phyloP scores from a whole-genome alignment of 2,797 vertebrate species.

The Neosalanx taihuensis region DNA sequence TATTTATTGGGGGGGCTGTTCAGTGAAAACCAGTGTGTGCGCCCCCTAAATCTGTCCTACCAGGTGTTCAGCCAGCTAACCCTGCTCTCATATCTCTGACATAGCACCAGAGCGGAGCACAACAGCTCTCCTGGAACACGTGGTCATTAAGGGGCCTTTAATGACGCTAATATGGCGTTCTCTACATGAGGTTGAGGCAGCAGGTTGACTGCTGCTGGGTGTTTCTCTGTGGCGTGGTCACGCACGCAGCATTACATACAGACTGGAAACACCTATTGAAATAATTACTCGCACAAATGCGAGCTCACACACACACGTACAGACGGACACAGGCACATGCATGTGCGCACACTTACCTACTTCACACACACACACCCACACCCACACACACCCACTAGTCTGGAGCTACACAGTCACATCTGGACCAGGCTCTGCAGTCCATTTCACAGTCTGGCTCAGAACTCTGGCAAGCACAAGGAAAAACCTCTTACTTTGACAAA shows the following conservation, averaged over 20 bases:
- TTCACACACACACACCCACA: conserved; percentile 8
- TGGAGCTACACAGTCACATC: conserved; percentile 61
- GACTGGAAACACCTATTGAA: background rate
- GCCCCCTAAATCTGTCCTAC: conserved; percentile 36
- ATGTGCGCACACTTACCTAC: conserved; percentile 13
- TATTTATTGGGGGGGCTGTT: conserved; percentile 75
- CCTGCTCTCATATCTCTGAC: conserved; percentile 35
- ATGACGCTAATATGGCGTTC: conserved; percentile 41
- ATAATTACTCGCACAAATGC: conserved; percentile 8
- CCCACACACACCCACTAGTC: conserved; percentile 30
- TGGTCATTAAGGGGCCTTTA: conserved; percentile 44
- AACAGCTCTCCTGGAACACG: conserved; percentile 29
- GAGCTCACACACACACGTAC: background rate
- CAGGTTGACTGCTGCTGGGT: background rate
- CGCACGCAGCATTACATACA: background rate
- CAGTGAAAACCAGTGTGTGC: conserved; percentile 38
- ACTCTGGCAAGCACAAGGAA: conserved; percentile 55
- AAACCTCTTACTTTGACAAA: conserved; percentile 73
- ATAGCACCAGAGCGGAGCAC: conserved; percentile 31
- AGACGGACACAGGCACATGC: background rate
- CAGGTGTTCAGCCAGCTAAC: conserved; percentile 63
- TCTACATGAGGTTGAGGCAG: conserved; percentile 8
- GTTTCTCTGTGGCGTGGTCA: background rate
- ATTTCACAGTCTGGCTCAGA: conserved; percentile 55
- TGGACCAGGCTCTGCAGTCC: conserved; percentile 56